Evolutionary conservation across 2,888 invertebrate species (phyloP).

Genomic region (Sarcophaga carnaria): DNA sequence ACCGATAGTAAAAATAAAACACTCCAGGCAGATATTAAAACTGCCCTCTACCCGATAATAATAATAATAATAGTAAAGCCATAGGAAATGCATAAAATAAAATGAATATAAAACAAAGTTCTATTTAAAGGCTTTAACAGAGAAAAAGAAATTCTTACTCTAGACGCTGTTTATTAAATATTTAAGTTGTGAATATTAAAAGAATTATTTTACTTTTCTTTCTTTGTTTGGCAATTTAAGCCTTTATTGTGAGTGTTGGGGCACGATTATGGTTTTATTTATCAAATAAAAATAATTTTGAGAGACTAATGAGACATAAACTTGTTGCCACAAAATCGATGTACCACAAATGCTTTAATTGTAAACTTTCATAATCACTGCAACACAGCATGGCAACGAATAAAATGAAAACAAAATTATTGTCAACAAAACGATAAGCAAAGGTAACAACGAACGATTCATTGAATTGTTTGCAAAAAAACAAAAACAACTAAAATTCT

Average conservation of each 20-base stretch:
- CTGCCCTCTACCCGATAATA: background rate
- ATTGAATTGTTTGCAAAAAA: background rate
- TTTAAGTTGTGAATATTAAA: background rate
- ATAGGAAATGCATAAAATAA: no score
- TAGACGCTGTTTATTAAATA: background rate
- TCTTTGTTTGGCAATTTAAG: background rate
- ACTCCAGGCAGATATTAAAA: background rate
- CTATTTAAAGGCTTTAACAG: no score
- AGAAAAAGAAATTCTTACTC: no score
- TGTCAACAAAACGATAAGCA: conserved; percentile 3
- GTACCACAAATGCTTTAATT: background rate
- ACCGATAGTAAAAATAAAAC: no score
- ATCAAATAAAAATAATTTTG: background rate
- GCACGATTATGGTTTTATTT: background rate
- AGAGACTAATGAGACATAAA: conserved; percentile 10
- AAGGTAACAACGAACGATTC: conserved; percentile 20
- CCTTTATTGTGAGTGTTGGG: background rate
- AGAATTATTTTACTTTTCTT: no score
- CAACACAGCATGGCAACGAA: conserved; percentile 17
- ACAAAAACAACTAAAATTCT: no score
- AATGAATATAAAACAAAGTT: no score
- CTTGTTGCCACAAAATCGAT: background rate
- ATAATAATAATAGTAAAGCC: background rate
- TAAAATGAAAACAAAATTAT: background rate
- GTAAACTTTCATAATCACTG: background rate